These are phyloP conservation scores for Leptinotarsa undecemlineata DNA, from an alignment of 1,140 invertebrate genomes.

Conservation along the genomic window DNA sequence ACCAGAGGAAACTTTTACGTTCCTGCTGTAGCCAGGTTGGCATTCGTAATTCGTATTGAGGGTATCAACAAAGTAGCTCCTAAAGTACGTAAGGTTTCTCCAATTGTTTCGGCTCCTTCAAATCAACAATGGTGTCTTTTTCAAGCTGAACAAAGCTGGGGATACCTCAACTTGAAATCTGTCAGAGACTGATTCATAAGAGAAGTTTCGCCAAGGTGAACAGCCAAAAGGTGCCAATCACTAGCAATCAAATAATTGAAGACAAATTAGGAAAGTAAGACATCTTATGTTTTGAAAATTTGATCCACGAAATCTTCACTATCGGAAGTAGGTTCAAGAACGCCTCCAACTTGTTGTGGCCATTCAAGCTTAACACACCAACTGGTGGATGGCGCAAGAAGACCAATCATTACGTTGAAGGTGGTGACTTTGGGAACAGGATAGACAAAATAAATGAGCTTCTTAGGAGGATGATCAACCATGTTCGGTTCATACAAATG, in stretches of 20 bases:
- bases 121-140: conserved; percentile 97
- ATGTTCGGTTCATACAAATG: conserved; percentile 5
- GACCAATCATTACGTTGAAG: conserved; percentile 98
- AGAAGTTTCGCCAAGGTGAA: conserved; percentile 94
- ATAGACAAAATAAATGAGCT: conserved; percentile 97
- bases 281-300: conserved; percentile 98
- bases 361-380: conserved; percentile 98
- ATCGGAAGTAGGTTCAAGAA: conserved; percentile 92
- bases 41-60: conserved; percentile 94
- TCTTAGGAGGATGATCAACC: conserved; percentile 83
- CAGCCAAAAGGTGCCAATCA: conserved; percentile 86
- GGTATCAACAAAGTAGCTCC: conserved; percentile 95
- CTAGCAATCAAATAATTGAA: conserved; percentile 93
- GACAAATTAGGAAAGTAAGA: conserved; percentile 77
- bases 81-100: conserved; percentile 92
- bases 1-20: conserved; percentile 95
- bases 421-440: conserved; percentile 98
- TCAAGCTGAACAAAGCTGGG: conserved; percentile 95
- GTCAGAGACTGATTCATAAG: conserved; percentile 95
- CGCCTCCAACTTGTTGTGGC: conserved; percentile 98
- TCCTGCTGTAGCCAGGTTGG: conserved; percentile 91
- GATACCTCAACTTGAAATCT: conserved; percentile 96
- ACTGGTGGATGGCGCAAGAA: conserved; percentile 99
- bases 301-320: conserved; percentile 96
- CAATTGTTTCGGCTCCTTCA: conserved; percentile 93